Conservation (phyloP, 2,888 invertebrate genomes). For the Blastobasis lacticolella region DNA sequence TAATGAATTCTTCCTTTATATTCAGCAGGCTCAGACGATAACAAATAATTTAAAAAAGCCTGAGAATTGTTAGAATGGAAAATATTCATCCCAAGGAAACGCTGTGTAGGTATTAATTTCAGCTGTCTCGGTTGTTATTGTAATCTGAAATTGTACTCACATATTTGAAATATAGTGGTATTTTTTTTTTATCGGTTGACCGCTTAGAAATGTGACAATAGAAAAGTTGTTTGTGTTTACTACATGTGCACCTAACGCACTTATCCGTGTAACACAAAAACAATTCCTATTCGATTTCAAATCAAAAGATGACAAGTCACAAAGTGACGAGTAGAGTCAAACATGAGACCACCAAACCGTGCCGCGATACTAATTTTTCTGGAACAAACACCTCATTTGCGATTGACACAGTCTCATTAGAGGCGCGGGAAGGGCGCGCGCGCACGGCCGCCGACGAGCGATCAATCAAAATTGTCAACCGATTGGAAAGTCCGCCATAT, state of each 20-base stretch:
- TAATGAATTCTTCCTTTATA: slow-evolving; percentile 64
- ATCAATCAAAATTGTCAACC: slow-evolving; percentile 72
- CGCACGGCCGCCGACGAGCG: slow-evolving; percentile 22
- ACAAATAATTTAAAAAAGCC: slow-evolving; percentile 43
- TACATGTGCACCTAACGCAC: too few species aligned
- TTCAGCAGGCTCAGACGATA: slow-evolving; percentile 34
- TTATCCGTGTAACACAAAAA: background rate
- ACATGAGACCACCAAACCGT: too few species aligned
- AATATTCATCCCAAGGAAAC: slow-evolving; percentile 10
- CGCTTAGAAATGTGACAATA: too few species aligned
- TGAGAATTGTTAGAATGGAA: slow-evolving; percentile 22
- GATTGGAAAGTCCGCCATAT: slow-evolving; percentile 60
- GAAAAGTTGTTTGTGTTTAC: too few species aligned
- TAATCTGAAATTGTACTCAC: too few species aligned
- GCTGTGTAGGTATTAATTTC: too few species aligned
- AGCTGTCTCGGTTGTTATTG: too few species aligned
- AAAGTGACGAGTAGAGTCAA: too few species aligned
- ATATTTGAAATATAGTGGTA: too few species aligned
- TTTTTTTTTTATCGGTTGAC: too few species aligned
- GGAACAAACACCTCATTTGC: slow-evolving; percentile 22
- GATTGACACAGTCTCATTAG: slow-evolving; percentile 37
- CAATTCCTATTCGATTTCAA: background rate
- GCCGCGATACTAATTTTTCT: too few species aligned
- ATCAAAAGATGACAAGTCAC: too few species aligned
- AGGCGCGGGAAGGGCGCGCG: slow-evolving; percentile 35